Conservation (phyloP, 2,888 invertebrate genomes). For the Pandemis cinnamomeana region DNA sequence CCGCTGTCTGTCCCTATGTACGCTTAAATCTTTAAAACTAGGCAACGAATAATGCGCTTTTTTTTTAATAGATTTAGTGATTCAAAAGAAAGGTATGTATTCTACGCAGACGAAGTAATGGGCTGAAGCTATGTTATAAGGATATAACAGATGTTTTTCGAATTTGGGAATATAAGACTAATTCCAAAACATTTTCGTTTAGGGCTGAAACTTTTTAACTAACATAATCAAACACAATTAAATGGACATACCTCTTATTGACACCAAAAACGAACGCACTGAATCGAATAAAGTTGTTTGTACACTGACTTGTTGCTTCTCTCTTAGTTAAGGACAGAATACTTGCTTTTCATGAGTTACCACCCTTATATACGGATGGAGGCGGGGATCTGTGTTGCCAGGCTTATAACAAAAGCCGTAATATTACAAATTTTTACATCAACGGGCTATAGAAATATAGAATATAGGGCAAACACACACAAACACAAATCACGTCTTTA, state of each 20-base stretch:
- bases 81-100: too few species aligned
- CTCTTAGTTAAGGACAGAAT: slow-evolving; percentile 25
- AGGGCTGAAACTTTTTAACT: neutral
- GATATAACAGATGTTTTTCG: too few species aligned
- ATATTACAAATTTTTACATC: neutral
- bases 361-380: slow-evolving; percentile 49
- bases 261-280: neutral
- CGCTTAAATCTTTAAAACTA: too few species aligned
- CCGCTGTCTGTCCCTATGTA: too few species aligned
- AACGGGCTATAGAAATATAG: neutral
- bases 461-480: neutral
- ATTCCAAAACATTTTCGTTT: too few species aligned
- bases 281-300: neutral
- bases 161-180: too few species aligned
- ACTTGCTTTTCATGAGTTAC: slow-evolving; percentile 29
- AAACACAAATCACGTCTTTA: too few species aligned
- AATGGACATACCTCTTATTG: neutral
- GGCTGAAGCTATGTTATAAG: too few species aligned
- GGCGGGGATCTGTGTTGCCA: slow-evolving; percentile 10
- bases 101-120: too few species aligned
- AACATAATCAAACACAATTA: neutral
- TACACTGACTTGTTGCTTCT: slow-evolving; percentile 22
- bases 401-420: neutral
- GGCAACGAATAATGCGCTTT: too few species aligned
- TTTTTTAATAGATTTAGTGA: too few species aligned